Evolutionary conservation across 2,113 vertebrate genomes (phyloP).

Genomic region (Melanocharis versteri): DNA sequence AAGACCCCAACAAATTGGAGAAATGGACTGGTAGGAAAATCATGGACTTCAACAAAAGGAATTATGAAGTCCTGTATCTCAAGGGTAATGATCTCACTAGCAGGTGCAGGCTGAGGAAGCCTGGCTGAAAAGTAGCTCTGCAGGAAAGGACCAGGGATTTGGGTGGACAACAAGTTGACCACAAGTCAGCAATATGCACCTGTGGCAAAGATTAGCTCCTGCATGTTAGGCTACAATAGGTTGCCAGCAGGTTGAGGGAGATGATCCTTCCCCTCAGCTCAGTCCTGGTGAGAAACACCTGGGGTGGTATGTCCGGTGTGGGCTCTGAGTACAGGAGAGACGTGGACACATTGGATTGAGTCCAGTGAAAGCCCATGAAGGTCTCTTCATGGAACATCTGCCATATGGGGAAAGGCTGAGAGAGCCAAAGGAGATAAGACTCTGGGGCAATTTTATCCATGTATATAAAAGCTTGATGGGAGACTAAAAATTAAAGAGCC

Average conservation of each 20-base stretch:
- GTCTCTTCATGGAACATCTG: not conserved
- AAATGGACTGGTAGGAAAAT: not conserved
- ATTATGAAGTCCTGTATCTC: not conserved
- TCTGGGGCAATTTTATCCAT: not conserved
- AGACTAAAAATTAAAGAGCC: not conserved
- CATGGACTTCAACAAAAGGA: not conserved
- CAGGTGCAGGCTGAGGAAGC: not conserved
- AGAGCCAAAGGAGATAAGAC: not conserved
- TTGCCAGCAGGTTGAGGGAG: not conserved
- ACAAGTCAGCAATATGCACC: not conserved
- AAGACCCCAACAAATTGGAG: not conserved
- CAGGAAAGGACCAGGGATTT: not conserved
- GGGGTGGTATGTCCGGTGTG: fast-evolving
- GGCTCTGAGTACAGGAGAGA: not conserved
- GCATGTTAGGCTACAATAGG: not conserved
- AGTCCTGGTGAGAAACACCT: not conserved
- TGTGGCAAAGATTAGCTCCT: not conserved
- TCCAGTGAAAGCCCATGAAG: not conserved
- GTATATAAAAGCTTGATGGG: not conserved
- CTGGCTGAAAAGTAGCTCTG: not conserved
- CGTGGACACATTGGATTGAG: fast-evolving
- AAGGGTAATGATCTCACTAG: not conserved
- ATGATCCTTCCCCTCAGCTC: not conserved
- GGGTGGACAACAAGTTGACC: not conserved
- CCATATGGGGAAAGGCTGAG: not conserved